Evolutionary conservation across 1,140 invertebrate species (phyloP), one percentile per base, ranked within the genome.

Genomic region (Philopotamus ludificatus): DNA sequence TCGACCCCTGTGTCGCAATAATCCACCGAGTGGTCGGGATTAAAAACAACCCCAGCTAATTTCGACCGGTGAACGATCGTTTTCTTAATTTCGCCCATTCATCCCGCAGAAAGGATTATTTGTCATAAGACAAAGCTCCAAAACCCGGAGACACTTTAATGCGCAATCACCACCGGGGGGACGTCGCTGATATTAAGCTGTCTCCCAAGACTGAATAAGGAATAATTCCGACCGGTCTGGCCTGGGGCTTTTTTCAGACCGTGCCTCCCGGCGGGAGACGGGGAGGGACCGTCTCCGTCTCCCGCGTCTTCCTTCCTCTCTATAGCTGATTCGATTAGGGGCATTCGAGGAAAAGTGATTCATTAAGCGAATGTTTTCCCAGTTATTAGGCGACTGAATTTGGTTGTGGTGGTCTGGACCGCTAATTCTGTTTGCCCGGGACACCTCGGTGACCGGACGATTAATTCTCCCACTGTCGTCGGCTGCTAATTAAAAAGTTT

Each of bases 321-420:
- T 58, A n/a, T n/a, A n/a, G n/a, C n/a, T 69, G 63, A 69, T 69
- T 69, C 67, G 67, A 69, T 69, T 69, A 69, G 28, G 57, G 62
- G 34, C 55, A 26, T 64, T 68, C 44, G 16, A 58, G 28, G 58
- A 50, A 49, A 50, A 69, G 68, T 70, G 65, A 70, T 70, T 70
- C 68, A 70, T 70, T 70, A 70, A 53, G 20, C 34, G 68, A 66
- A 61, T 70, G 68, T 70, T 70, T 70, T 70, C 63, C 60, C 63
- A 65, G 67, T 68, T 68, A 68, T 68, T 68, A 65, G 62, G 63
- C 62, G 57, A 47, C 47, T 26, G 60, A 45, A 53, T 59, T 69
- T 70, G 65, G 66, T 70, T 57, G 18, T 20, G 8, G 28, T 25
- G 59, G 47, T 44, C 41, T 22, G 60, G 28, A 39, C 23, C 62